Evolutionary conservation across 2,888 invertebrate genomes (phyloP).

Genomic region (Synanthedon formicaeformis): DNA sequence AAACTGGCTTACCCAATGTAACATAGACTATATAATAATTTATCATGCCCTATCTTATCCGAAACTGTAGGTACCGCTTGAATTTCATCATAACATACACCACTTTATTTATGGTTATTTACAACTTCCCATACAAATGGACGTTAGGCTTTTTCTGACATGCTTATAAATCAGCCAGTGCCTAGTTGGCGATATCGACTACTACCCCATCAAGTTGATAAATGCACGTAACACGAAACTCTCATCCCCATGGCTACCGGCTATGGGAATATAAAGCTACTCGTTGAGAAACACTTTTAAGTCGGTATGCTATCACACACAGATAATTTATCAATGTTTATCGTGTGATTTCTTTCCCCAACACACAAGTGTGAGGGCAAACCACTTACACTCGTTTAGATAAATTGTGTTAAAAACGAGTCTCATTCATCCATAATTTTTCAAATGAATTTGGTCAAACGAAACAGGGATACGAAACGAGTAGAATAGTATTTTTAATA

Average conservation of each 20-base stretch:
- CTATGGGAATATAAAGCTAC: conserved; percentile 19
- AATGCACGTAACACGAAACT: conserved; percentile 43
- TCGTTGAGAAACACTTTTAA: conserved; percentile 34
- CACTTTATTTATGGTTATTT: conserved; percentile 27
- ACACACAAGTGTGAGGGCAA: not conserved
- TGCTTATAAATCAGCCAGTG: conserved; percentile 42
- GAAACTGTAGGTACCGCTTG: not conserved
- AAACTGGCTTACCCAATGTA: not conserved
- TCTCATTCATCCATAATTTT: conserved; percentile 1
- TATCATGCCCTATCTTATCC: not conserved
- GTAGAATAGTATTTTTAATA: no score
- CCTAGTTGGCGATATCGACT: conserved; percentile 34
- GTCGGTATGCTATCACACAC: conserved; percentile 35
- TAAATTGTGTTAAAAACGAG: conserved; percentile 19
- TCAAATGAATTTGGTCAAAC: no score
- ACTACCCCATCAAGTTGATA: conserved; percentile 49
- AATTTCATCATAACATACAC: conserved; percentile 7
- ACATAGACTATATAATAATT: not conserved
- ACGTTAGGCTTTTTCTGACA: conserved; percentile 38
- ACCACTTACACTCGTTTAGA: conserved; percentile 13
- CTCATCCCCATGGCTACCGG: conserved; percentile 20
- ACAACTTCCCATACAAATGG: conserved; percentile 34
- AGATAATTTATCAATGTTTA: conserved; percentile 59
- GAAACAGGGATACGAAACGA: no score
- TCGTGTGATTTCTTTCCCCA: conserved; percentile 25